Evolutionary conservation across 2,113 vertebrate genomes (phyloP).

Genomic region (Python bivittatus): DNA sequence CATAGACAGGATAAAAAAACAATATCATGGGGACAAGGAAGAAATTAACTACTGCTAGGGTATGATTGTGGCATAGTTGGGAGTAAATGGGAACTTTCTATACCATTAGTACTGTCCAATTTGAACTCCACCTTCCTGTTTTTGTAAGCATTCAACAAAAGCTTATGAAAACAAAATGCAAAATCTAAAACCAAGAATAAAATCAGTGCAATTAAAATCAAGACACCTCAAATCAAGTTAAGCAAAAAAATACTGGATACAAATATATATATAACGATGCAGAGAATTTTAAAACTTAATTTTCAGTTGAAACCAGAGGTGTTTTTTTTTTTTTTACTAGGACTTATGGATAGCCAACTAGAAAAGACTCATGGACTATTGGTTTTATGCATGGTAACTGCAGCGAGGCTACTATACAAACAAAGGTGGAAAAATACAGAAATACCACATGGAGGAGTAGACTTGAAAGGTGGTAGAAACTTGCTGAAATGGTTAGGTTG

Average conservation of each 20-base stretch:
- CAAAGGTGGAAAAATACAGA: background rate
- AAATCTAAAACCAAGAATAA: no score
- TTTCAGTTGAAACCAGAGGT: no score
- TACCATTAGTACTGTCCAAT: background rate
- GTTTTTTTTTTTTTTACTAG: no score
- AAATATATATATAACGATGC: no score
- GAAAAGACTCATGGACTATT: background rate
- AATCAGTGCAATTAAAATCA: no score
- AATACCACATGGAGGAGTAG: background rate
- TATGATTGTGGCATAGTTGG: background rate
- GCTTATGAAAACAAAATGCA: no score
- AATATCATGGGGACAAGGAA: background rate
- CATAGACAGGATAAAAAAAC: background rate
- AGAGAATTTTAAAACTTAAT: no score
- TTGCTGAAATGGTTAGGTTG: background rate
- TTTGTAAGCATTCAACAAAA: background rate
- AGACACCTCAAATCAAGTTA: no score
- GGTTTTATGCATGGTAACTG: background rate
- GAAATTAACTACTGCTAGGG: background rate
- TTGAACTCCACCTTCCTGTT: background rate
- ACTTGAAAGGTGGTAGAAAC: background rate
- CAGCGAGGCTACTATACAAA: background rate
- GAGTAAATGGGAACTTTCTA: background rate
- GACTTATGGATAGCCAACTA: no score
- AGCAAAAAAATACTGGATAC: no score